Evolutionary conservation across 2,113 vertebrate genomes (phyloP).

Genomic region (Gavia stellata): DNA sequence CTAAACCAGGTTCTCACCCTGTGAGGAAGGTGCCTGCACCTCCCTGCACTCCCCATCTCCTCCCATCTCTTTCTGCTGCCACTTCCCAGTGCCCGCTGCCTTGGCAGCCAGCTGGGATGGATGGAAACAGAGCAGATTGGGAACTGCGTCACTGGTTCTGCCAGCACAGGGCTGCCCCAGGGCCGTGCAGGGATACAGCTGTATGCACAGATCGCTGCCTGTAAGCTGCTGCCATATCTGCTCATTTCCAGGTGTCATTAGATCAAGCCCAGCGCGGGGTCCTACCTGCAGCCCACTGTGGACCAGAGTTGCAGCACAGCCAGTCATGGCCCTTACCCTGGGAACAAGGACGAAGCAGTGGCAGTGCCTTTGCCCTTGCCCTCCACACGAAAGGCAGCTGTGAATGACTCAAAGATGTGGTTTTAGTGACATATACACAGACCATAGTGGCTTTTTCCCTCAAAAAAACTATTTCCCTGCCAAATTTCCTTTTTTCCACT

Average conservation of each 20-base stretch:
- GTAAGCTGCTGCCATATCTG: not conserved
- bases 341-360: not conserved
- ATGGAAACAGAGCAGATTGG: not conserved
- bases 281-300: not conserved
- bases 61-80: not conserved
- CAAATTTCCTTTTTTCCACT: not conserved
- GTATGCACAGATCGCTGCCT: not conserved
- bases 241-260: not conserved
- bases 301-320: fast-evolving
- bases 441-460: fast-evolving
- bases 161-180: not conserved
- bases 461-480: not conserved
- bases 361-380: not conserved
- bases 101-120: not conserved
- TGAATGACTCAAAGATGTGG: not conserved
- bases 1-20: not conserved
- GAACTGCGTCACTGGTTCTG: not conserved
- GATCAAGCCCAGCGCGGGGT: not conserved
- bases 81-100: not conserved
- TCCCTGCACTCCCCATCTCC: not conserved
- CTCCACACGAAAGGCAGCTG: not conserved
- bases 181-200: not conserved
- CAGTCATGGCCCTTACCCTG: fast-evolving
- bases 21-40: not conserved
- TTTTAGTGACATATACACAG: not conserved